Evolutionary conservation across 2,113 vertebrate species (phyloP), one percentile per base, ranked within the genome.

Genomic region (Chloebia gouldiae): DNA sequence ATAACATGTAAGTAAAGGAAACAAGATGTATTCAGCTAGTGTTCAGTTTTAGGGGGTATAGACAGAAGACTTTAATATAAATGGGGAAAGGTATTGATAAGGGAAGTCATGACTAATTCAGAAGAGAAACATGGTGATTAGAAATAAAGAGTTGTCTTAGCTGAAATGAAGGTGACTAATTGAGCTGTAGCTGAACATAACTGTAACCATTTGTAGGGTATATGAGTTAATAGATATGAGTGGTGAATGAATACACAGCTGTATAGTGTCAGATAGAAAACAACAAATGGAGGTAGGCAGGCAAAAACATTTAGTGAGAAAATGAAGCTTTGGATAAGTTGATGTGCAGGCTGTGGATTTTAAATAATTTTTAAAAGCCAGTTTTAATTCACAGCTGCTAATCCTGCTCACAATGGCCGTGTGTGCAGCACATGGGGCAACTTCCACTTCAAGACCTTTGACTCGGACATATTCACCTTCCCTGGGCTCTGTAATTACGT

Each of bases 401-500:
- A 98, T 68, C 90, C 94, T n/a, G 91, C 96, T 82, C 98, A 98
- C 88, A 98, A 97, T 7, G 80, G 53, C 30, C 97, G 64, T 0
- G 95, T 98, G 21, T 98, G 98, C 88, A 98, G 97, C 75, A 98
- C 97, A 1, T 98, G 97, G 97, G 97, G 98, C 33, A 95, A 92
- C 75, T 96, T 96, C 76, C 95, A 98, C 86, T 98, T 94, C 87
- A 98, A 98, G 90, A 98, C 97, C 21, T 98, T 98, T 24, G 97
- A 98, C 25, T 97, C 97, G 8, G 93, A 96, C 39, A 95, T 98
- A 50, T 98, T 86, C 80, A 49, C 40, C 53, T 97, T 96, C 64
- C 97, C 96, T 40, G 97, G 97, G n/a, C 75, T 90, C 45, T 98
- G 98, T 53, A 98, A 97, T 59, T 98, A 98, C 2, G 12, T 97